Evolutionary conservation across 1,140 invertebrate species (phyloP).

Genomic region (Zelostemma sp.): DNA sequence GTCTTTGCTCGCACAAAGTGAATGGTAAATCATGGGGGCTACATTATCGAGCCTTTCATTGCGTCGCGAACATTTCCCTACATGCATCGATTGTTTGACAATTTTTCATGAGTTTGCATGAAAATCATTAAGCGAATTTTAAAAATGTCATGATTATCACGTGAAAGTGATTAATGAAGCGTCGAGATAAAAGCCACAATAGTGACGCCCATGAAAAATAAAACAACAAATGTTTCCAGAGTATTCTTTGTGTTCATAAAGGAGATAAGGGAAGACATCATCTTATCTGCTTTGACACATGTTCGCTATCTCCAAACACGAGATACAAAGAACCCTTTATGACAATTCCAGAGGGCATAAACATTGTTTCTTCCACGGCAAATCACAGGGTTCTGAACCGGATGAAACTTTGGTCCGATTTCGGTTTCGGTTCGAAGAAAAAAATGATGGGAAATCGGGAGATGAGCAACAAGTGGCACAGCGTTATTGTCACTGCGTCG

Average conservation of each 20-base stretch:
- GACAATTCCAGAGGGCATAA: slow-evolving; percentile 5
- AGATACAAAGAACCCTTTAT: slow-evolving; percentile 4
- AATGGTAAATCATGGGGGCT: slow-evolving; percentile 1
- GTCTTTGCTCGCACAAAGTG: background rate
- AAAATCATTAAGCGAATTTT: too few species aligned
- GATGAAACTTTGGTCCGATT: too few species aligned
- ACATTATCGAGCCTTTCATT: background rate
- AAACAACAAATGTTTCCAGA: background rate
- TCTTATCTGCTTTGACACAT: background rate
- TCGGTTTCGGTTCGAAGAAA: too few species aligned
- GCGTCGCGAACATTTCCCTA: too few species aligned
- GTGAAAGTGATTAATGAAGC: background rate
- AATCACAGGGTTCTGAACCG: too few species aligned
- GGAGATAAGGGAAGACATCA: background rate
- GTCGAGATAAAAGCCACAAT: background rate
- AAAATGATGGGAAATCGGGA: too few species aligned
- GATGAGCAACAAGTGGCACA: slow-evolving; percentile 42
- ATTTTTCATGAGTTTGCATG: too few species aligned
- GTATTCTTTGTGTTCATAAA: background rate
- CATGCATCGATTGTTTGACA: too few species aligned
- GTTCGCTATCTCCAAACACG: slow-evolving; percentile 7
- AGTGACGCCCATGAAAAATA: background rate
- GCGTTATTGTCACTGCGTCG: slow-evolving; percentile 51
- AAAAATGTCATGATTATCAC: too few species aligned
- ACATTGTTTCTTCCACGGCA: too few species aligned